A percentile compares a stretch with the other conserved stretches of the same genome.
Conservation (phyloP, 2,113 vertebrate species). For the Hydropotes inermis region DNA sequence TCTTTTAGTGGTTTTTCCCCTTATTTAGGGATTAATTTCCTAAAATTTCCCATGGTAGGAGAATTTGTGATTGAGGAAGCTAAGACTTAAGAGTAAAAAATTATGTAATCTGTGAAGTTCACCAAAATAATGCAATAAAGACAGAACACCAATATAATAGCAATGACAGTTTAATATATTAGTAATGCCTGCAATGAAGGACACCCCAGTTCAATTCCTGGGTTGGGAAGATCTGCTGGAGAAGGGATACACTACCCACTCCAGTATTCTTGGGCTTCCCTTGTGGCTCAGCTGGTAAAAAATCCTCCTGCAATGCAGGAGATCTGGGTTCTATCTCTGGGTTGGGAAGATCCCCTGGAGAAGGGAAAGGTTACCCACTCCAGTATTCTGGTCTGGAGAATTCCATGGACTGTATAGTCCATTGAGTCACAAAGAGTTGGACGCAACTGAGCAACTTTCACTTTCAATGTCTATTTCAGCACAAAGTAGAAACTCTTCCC, state of each 20-base stretch:
- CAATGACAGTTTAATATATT: not conserved
- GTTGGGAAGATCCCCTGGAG: not conserved
- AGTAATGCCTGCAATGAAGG: not conserved
- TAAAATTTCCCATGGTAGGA: not conserved
- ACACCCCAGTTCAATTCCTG: not conserved
- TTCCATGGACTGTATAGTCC: not conserved
- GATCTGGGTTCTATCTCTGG: not conserved
- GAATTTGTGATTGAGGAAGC: not conserved
- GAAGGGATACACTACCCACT: not conserved
- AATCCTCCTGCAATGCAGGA: not conserved
- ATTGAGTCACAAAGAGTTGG: not conserved
- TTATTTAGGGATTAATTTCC: not conserved
- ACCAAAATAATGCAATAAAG: not conserved
- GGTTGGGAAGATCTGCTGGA: not conserved
- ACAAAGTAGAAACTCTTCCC: not conserved
- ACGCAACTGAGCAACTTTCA: not conserved
- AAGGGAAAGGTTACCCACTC: not conserved
- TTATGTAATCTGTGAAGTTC: not conserved
- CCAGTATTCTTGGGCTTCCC: not conserved
- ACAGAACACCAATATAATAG: not conserved
- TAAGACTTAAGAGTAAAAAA: not conserved
- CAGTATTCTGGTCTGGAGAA: not conserved
- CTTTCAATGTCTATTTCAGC: not conserved
- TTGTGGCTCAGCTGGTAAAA: not conserved
- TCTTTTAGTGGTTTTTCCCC: not conserved